A percentile compares a stretch with the other conserved stretches of the same genome.
Conservation (phyloP, 2,113 vertebrate genomes). For the Vireo altiloquus region DNA sequence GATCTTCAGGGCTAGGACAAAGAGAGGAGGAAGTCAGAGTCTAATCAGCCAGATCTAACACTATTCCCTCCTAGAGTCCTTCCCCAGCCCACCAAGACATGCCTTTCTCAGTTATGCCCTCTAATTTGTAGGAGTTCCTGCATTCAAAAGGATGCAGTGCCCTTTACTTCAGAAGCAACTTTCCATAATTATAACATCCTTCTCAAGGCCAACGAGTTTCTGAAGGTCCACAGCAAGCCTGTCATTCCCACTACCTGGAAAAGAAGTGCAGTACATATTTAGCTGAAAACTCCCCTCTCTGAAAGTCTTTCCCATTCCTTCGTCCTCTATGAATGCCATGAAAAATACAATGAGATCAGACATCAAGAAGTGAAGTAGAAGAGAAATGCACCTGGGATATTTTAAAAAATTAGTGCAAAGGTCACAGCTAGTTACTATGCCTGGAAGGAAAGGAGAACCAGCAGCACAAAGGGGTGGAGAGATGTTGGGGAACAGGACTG, state of each 20-base stretch:
- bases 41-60: neutral
- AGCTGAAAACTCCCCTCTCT: neutral
- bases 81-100: neutral
- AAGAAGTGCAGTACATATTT: neutral
- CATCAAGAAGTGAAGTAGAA: neutral
- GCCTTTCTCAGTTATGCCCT: neutral
- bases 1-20: neutral
- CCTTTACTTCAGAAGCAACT: neutral
- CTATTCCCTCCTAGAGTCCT: neutral
- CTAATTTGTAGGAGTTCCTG: neutral
- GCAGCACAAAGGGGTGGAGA: neutral
- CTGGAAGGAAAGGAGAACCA: neutral
- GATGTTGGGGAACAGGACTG: neutral
- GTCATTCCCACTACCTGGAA: neutral
- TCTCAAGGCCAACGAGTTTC: neutral
- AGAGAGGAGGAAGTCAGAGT: neutral
- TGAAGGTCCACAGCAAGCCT: neutral
- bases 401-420: neutral
- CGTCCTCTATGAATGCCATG: neutral
- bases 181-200: neutral
- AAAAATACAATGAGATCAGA: neutral
- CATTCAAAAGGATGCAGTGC: neutral
- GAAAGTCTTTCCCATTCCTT: neutral
- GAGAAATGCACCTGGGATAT: neutral
- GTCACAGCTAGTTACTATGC: neutral